Percentiles rank a stretch among this genome's conserved stretches.
phyloP scores from a whole-genome alignment of 2,797 vertebrate genomes.

The Poeciliopsis paucimaculata region DNA sequence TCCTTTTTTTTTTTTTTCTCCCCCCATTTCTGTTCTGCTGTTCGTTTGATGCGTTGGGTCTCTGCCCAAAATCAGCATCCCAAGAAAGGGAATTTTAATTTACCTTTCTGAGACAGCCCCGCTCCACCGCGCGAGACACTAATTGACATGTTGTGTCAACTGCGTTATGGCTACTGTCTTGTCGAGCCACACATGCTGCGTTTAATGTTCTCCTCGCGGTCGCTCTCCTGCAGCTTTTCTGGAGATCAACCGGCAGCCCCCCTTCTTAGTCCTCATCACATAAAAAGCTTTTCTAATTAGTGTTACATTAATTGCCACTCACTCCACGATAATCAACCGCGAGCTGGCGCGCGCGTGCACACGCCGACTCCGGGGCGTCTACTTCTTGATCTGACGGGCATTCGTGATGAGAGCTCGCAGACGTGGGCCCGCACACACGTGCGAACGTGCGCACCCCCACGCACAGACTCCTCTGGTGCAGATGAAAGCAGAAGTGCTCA shows the following conservation, averaged over 20 bases:
- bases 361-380: neutral
- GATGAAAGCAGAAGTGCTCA: constrained; percentile 61
- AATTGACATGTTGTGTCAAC: constrained; percentile 71
- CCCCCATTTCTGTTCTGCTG: neutral
- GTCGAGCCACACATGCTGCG: constrained; percentile 42
- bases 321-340: constrained; percentile 69
- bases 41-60: constrained; percentile 55
- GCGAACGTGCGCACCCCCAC: constrained; percentile 12
- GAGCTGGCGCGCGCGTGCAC: constrained; percentile 27
- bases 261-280: constrained; percentile 56
- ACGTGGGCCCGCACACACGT: constrained; percentile 8
- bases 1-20: neutral
- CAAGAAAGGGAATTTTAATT: constrained; percentile 34
- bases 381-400: constrained; percentile 42
- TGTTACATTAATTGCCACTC: constrained; percentile 73
- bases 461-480: constrained; percentile 39
- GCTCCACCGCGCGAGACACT: constrained; percentile 37
- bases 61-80: constrained; percentile 14
- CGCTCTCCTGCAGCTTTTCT: constrained; percentile 49
- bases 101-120: constrained; percentile 24
- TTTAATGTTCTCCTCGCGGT: constrained; percentile 51
- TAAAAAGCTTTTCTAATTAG: constrained; percentile 76
- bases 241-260: constrained; percentile 61
- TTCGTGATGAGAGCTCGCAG: constrained; percentile 2
- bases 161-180: constrained; percentile 54